Base-by-base conservation (phyloP, 2,113 vertebrate species). In the Rhinolophus sinicus region DNA sequence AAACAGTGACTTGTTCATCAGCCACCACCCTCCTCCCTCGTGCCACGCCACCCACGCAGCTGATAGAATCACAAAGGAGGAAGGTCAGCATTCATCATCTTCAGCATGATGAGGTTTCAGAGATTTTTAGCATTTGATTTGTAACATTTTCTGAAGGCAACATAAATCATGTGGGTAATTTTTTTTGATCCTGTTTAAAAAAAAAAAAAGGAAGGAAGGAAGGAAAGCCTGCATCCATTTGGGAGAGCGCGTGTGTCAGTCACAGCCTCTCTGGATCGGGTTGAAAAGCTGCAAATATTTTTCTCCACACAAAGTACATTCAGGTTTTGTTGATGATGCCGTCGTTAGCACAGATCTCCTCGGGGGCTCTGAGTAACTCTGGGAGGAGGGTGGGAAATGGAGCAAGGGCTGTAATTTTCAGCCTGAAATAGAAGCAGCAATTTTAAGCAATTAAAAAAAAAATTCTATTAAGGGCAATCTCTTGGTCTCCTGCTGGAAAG, bases 401-500 rank as follows among this genome's bases (percentile, higher is more conserved):
- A 77, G 38, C 69, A 33, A 92, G 78, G 85, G 93, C 83, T 76
- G 21, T 96, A 88, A 97, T 98, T 98, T 98, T 90, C 97, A 96
- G 84, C 96, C 93, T 88, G 76, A 86, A 98, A 98, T 92, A 97
- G 92, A 97, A 98, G 64, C 95, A 98, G 54, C 96, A 77, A 98
- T 96, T 97, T 97, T 75, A 96, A 81, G 93, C 97, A 97, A 97
- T 97, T 94, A 96, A 73, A 92, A 73, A 92, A 97, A 90, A 95
- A 54, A 80, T 28, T 97, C 75, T 88, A 2, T 90, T 94, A 76
- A 95, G 96, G 88, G 70, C 76, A 96, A 58, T 85, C 85, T 64
- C 44, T 90, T 82, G 92, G 3, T 62, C 90, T 95, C 70, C 13
- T 96, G 62, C 75, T 92, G 58, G 56, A 76, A 64, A 76, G 47